Evolutionary conservation across 1,140 invertebrate genomes (phyloP).

Genomic region (Drosophila bocki): DNA sequence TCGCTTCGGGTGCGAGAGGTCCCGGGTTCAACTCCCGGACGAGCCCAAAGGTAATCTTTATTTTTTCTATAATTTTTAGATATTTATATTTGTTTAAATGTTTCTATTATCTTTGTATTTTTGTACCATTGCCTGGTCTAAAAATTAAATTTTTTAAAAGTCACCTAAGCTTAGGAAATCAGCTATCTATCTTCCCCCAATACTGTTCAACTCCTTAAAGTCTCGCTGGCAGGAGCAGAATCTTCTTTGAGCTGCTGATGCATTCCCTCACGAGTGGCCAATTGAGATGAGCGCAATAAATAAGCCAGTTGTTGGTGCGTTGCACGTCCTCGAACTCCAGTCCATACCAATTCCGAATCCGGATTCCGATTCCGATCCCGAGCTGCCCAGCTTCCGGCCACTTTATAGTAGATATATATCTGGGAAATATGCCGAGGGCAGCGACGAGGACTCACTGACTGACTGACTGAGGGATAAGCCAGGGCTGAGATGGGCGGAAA

Average conservation of each 20-base stretch:
- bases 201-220: background rate
- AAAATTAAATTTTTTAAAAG: background rate
- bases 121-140: background rate
- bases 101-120: no score
- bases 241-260: constrained; percentile 1
- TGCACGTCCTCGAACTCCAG: constrained; percentile 33
- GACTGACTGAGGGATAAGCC: constrained; percentile 14
- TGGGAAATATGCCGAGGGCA: constrained; percentile 7
- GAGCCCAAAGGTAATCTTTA: constrained; percentile 13
- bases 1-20: constrained; percentile 88
- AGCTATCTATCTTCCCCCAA: background rate
- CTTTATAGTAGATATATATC: constrained; percentile 30
- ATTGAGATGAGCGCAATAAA: constrained; percentile 61
- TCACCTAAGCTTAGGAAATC: background rate
- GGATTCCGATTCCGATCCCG: background rate
- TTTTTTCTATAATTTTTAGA: no score
- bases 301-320: constrained; percentile 65
- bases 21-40: constrained; percentile 88
- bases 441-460: background rate
- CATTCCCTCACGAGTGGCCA: constrained; percentile 43
- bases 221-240: background rate
- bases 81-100: no score
- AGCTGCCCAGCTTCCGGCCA: constrained; percentile 29
- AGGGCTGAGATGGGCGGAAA: background rate
- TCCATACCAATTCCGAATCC: constrained; percentile 10